phyloP scores from a whole-genome alignment of 2,888 invertebrate species.

The Venustoraphidia nigricollis region DNA sequence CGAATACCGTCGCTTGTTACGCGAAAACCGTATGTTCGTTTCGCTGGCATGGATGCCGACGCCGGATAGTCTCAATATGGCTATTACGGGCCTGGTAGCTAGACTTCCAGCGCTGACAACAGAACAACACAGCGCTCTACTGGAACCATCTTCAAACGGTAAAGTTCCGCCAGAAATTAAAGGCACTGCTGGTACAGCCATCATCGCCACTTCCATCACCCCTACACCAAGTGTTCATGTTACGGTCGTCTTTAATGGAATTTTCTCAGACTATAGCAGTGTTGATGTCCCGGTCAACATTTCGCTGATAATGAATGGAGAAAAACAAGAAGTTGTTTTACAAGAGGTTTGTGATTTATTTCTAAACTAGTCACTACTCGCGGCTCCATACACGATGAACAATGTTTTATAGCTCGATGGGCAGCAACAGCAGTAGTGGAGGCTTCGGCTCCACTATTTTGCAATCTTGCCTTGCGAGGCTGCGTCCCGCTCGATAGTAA shows the following conservation, averaged over 20 bases:
- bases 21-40: constrained; percentile 66
- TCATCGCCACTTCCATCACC: constrained; percentile 66
- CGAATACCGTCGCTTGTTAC: constrained; percentile 51
- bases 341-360: constrained; percentile 35
- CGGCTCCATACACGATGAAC: too few relatives aligned
- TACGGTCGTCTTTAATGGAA: constrained; percentile 67
- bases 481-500: too few relatives aligned
- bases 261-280: constrained; percentile 48
- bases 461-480: too few relatives aligned
- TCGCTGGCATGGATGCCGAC: constrained; percentile 58
- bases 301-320: constrained; percentile 44
- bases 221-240: constrained; percentile 68
- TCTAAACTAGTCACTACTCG: too few relatives aligned
- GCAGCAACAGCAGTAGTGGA: too few relatives aligned
- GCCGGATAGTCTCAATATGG: constrained; percentile 51
- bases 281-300: constrained; percentile 53
- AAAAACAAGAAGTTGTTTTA: constrained; percentile 56
- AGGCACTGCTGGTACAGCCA: constrained; percentile 68
- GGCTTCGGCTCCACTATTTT: too few relatives aligned
- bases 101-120: constrained; percentile 62
- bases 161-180: constrained; percentile 36
- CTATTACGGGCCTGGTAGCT: constrained; percentile 54
- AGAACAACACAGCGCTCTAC: constrained; percentile 66
- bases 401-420: too few relatives aligned
- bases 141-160: constrained; percentile 44